phyloP scores from a whole-genome alignment of 2,113 vertebrate species.

The Gadus macrocephalus region DNA sequence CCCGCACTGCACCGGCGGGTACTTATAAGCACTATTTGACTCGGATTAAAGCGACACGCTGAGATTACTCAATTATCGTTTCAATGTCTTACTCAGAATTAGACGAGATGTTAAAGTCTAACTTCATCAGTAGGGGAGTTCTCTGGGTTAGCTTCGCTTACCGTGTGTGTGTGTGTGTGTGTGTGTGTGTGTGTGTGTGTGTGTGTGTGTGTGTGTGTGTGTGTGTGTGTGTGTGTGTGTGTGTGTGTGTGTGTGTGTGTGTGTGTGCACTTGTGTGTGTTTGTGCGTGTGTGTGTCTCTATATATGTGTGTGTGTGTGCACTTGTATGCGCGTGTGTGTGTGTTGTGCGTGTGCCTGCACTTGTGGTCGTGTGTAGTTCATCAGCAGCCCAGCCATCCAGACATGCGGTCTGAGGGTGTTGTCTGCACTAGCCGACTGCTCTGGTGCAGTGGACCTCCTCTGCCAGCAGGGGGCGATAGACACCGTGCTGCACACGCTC shows the following conservation, averaged over 20 bases:
- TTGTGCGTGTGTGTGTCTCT: not conserved
- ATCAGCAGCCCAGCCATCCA: conserved; percentile 84
- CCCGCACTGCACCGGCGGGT: too few species aligned
- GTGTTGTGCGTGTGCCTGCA: conserved; percentile 16
- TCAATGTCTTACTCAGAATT: too few species aligned
- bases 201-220: not conserved
- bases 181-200: not conserved
- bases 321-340: not conserved
- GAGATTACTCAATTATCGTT: too few species aligned
- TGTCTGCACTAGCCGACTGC: conserved; percentile 78
- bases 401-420: conserved; percentile 81
- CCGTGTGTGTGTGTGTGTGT: not conserved
- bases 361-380: conserved; percentile 73
- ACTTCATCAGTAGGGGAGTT: too few species aligned
- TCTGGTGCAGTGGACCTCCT: conserved; percentile 82
- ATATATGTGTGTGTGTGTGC: not conserved
- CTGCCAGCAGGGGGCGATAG: conserved; percentile 84
- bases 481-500: conserved; percentile 83
- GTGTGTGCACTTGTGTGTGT: not conserved
- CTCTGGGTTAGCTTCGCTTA: too few species aligned
- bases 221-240: not conserved
- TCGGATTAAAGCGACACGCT: too few species aligned
- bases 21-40: too few species aligned
- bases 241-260: not conserved
- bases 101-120: too few species aligned